Conservation (phyloP, 2,888 invertebrate species). For the Schizotus pectinicornis region DNA sequence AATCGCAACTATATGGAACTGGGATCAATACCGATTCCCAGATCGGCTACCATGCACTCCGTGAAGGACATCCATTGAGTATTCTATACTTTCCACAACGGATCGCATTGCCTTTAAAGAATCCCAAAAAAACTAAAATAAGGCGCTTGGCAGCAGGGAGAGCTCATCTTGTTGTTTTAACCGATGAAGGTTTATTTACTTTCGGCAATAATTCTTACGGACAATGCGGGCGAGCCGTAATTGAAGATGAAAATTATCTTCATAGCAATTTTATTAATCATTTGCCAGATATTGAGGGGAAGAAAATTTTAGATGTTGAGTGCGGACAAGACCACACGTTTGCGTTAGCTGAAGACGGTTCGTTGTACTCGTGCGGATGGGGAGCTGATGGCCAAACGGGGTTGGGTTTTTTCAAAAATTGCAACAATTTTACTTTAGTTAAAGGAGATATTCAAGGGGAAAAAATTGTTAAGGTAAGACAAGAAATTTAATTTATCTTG, state of each 20-base stretch:
- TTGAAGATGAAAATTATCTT: constrained; percentile 76
- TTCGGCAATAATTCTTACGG: constrained; percentile 94
- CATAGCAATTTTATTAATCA: constrained; percentile 71
- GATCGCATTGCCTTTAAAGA: constrained; percentile 70
- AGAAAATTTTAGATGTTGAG: constrained; percentile 69
- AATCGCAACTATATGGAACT: constrained; percentile 79
- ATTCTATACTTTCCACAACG: constrained; percentile 74
- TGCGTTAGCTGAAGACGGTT: constrained; percentile 79
- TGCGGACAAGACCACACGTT: constrained; percentile 94
- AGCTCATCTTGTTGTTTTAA: constrained; percentile 80
- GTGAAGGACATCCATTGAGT: constrained; percentile 67
- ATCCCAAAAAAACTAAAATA: constrained; percentile 63
- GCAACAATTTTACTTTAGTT: constrained; percentile 65
- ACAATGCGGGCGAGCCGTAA: constrained; percentile 86
- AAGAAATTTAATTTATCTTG: too few species aligned
- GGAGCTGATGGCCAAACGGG: constrained; percentile 96
- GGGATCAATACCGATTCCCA: constrained; percentile 95
- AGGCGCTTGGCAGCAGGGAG: constrained; percentile 78
- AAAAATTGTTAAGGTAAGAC: constrained; percentile 66
- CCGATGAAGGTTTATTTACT: constrained; percentile 78
- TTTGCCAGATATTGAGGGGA: constrained; percentile 68
- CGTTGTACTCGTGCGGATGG: constrained; percentile 90
- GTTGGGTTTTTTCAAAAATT: constrained; percentile 70
- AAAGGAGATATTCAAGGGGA: constrained; percentile 85
- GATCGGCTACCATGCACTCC: constrained; percentile 72